A percentile compares a stretch with the other conserved stretches of the same genome.
phyloP scores from a whole-genome alignment of 2,113 vertebrate species.

The Pygathrix nemaeus region DNA sequence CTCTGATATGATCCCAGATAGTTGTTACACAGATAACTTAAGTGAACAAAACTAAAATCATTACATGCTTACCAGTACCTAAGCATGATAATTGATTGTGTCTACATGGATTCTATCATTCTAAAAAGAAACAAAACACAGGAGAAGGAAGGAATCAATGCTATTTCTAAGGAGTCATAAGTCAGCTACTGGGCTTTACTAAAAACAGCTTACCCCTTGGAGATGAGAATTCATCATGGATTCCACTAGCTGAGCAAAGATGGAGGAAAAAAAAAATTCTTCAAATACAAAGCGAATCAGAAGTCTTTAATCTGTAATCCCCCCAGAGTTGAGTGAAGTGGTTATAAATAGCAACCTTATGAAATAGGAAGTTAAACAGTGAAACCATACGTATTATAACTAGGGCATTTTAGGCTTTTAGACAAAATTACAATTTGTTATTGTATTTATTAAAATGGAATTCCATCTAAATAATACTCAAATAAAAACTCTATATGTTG shows the following conservation, averaged over 20 bases:
- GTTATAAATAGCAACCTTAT: slow-evolving; percentile 63
- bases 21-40: neutral
- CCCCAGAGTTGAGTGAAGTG: slow-evolving; percentile 36
- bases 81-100: slow-evolving; percentile 53
- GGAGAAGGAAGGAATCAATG: slow-evolving; percentile 48
- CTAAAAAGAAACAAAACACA: slow-evolving; percentile 61
- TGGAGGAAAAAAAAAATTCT: slow-evolving; percentile 52
- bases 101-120: slow-evolving; percentile 52
- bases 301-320: slow-evolving; percentile 65
- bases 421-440: slow-evolving; percentile 37
- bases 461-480: slow-evolving; percentile 17
- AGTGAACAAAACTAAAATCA: neutral
- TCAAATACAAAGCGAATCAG: slow-evolving; percentile 73
- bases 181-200: slow-evolving; percentile 54
- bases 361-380: slow-evolving; percentile 58
- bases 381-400: slow-evolving; percentile 50
- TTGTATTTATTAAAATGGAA: slow-evolving; percentile 38
- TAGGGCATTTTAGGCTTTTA: slow-evolving; percentile 58
- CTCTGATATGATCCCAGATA: neutral
- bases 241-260: slow-evolving; percentile 75
- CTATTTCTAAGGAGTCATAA: slow-evolving; percentile 63
- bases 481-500: neutral
- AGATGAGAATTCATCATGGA: slow-evolving; percentile 77
- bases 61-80: slow-evolving; percentile 52
- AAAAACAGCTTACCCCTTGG: slow-evolving; percentile 75